Evolutionary conservation across 2,113 vertebrate genomes (phyloP), one percentile per base, ranked within the genome.

Genomic region (Suricata suricatta): DNA sequence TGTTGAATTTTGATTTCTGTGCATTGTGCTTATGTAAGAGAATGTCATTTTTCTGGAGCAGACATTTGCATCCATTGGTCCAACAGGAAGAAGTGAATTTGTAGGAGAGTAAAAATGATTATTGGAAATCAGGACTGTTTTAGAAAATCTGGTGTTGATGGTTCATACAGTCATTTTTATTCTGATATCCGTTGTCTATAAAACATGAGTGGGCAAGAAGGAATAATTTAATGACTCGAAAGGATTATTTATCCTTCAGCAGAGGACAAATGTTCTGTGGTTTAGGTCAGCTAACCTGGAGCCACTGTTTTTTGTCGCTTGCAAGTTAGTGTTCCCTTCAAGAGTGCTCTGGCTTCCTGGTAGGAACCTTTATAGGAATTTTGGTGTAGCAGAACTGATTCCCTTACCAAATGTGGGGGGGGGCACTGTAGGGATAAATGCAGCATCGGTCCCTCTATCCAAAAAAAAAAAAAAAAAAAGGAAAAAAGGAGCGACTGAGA

Each of bases 301-400:
- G 25, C 5, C 11, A 1, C 27, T 17, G 17, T 25, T 41, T 54
- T 63, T 54, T 83, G 52, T 72, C 19, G 1, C 0, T 84, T 13
- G 41, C 77, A 95, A 97, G 83, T 79, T 52, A 4, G 79, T 92
- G 47, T 71, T 88, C 71, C 35, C 29, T 74, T 76, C 17, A 60
- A 44, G 23, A 90, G 44, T 54, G 19, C 57, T 83, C 27, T 64
- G 81, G 41, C 27, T 89, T 95, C n/a, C 88, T 94, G 1, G 79
- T 71, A 79, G 0, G 52, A 93, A 84, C 3, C 71, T 57, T 96
- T 93, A 84, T 68, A 95, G 74, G 88, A 87, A 93, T 68, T 82
- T 29, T n/a, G 4, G 44, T 60, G 3, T 16, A 77, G 76, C 69
- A 94, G 38, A 92, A 41, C 27, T 33, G 16, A 90, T 92, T 95